phyloP scores from a whole-genome alignment of 2,888 invertebrate species.

The Syrista parreyssii region DNA sequence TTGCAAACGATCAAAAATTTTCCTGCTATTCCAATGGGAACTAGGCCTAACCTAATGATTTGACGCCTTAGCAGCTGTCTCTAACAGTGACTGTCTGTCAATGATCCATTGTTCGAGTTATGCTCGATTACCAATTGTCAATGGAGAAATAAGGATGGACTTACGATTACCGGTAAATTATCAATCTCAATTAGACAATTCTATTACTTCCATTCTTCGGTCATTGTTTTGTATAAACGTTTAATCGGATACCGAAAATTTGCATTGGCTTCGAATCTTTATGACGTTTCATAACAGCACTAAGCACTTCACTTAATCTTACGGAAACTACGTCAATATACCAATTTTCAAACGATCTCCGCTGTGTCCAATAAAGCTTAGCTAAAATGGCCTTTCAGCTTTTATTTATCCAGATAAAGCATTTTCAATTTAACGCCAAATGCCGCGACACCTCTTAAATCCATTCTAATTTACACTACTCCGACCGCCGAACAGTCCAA shows the following conservation, averaged over 20 bases:
- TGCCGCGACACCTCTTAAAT: background rate
- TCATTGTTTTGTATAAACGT: background rate
- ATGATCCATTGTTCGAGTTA: constrained; percentile 9
- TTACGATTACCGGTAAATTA: background rate
- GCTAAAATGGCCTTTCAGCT: background rate
- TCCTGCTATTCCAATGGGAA: background rate
- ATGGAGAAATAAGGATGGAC: background rate
- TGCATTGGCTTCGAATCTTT: background rate
- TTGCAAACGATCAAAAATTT: background rate
- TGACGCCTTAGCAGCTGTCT: constrained; percentile 6
- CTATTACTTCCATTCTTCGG: background rate
- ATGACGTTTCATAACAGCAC: background rate
- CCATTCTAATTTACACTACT: background rate
- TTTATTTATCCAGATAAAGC: background rate
- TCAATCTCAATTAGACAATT: background rate
- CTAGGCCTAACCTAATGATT: constrained; percentile 1
- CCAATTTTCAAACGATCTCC: background rate
- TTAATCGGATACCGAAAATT: background rate
- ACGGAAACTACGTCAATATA: background rate
- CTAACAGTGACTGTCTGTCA: too few relatives aligned
- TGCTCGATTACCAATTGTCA: background rate
- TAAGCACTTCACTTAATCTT: background rate
- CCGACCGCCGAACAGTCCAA: background rate
- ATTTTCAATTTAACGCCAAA: constrained; percentile 5
- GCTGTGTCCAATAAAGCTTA: background rate